Base-by-base conservation (phyloP, 2,888 invertebrate genomes). In the Drosophila peninsularis region DNA sequence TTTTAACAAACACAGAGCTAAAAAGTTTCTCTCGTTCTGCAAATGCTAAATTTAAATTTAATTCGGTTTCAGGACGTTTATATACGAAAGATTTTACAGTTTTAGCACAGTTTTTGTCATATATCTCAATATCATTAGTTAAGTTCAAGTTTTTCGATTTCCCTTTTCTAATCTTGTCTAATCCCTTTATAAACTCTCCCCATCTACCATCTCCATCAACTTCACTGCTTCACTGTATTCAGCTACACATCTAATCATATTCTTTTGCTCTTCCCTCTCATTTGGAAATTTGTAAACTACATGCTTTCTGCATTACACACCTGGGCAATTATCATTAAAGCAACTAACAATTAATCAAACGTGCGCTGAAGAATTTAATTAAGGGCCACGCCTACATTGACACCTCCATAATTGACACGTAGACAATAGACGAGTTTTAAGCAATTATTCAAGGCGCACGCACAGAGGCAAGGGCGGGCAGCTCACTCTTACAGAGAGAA, bases 261-360 rank as follows among this genome's bases (percentile, higher is more conserved):
- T 17, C 10, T 11, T 19, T 32, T 47, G 10, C 10, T 3, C 5
- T 14, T 14, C 5, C n/a, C 5, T 7, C 49, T 19, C 50, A n/a
- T 36, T 19, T 30, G 5, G 5, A n/a, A 11, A 44, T n/a, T 24
- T 4, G 14, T 11, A 21, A 24, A 44, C 42, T 36, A 56, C 36
- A 42, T 42, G 41, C 45, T 45, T 45, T 56, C 45, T 45, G 19
- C 45, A 27, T 45, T 45, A 44, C 5, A 13, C 45, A 14, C 27
- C 14, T 56, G 45, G 14, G 36, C 27, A 45, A 45, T 56, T 37
- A 50, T 30, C 13, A 53, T 27, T 34, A 32, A 52, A 37, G 44
- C 36, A 71, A 61, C 60, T 50, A 49, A 58, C 68, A 62, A 80
- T 78, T 80, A 69, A 72, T 82, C 84, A 86, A 87, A 57, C 27